Evolutionary conservation across 2,888 invertebrate species (phyloP).

Genomic region (Paralinhomoeus sp.): DNA sequence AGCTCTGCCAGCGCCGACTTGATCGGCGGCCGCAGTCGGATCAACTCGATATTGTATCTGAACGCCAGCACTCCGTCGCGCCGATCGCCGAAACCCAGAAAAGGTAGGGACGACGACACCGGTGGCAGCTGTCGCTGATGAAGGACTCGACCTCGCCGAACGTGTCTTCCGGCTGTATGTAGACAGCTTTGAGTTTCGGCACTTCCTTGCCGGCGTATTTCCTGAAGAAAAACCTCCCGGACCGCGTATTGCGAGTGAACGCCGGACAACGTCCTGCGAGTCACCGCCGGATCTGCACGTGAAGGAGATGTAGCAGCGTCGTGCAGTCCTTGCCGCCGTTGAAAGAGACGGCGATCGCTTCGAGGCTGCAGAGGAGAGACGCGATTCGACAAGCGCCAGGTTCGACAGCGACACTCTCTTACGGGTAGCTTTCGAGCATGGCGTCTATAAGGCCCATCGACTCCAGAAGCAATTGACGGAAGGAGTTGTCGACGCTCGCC

Average conservation of each 20-base stretch:
- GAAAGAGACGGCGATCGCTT: slow-evolving; percentile 66
- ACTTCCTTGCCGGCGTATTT: slow-evolving; percentile 19
- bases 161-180: slow-evolving; percentile 52
- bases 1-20: slow-evolving; percentile 45
- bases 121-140: slow-evolving; percentile 45
- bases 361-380: slow-evolving; percentile 38
- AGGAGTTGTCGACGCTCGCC: background rate
- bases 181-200: slow-evolving; percentile 42
- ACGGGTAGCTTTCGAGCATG: background rate
- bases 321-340: slow-evolving; percentile 99
- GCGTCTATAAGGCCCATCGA: background rate
- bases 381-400: too few relatives aligned
- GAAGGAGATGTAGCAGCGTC: slow-evolving; percentile 50
- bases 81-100: background rate
- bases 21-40: slow-evolving; percentile 44
- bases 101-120: too few relatives aligned
- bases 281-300: slow-evolving; percentile 32
- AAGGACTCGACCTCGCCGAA: slow-evolving; percentile 65
- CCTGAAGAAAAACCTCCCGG: too few relatives aligned
- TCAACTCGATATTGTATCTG: slow-evolving; percentile 47
- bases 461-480: background rate
- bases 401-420: slow-evolving; percentile 3
- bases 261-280: too few relatives aligned
- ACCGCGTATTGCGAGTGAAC: too few relatives aligned
- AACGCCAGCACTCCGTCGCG: slow-evolving; percentile 6